Evolutionary conservation across 2,797 vertebrate species (phyloP), one percentile per base, ranked within the genome.

Genomic region (Sparus aurata): DNA sequence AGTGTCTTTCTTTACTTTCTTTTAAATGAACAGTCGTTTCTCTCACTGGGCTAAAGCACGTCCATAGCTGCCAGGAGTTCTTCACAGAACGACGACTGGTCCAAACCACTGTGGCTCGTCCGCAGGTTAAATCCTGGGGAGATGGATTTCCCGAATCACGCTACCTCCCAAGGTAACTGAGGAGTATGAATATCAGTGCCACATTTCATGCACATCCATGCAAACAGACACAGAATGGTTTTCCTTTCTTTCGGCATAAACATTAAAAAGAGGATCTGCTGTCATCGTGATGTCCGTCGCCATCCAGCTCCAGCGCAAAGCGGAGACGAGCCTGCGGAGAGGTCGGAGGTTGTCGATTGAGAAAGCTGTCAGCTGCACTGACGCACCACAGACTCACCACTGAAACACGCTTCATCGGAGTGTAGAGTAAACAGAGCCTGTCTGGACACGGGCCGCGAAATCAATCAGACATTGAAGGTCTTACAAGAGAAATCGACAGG

Each of bases 371-470:
- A 73, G 60, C 45, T 52, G 59, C 17, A n/a, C 17, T 76, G 78
- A 85, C 45, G 0, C 63, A 62, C 38, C 16, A 12, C 18, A 78
- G 77, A 84, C 45, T 0, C 64, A 66, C 41, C 41, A 22, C 80
- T 69, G 18, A 52, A 57, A 55, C 63, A n/a, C 77, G 76, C 79
- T 55, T 61, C 73, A 69, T 76, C 73, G 47, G 78, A 80, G 74
- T 61, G 77, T 18, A 83, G 87, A 70, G 80, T 88, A 86, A 89
- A 87, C 79, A 83, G 8, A 80, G 66, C 83, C 77, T 83, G 86
- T 79, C 80, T 80, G 80, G 75, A 90, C 87, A 75, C 1, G 77
- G 82, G 30, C 7, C 69, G 69, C 72, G 70, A 76, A 66, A 50
- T 87, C 74, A 87, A 45, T 62, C 66, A 76, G 58, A 70, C 54